A percentile compares a stretch with the other conserved stretches of the same genome.
phyloP scores from a whole-genome alignment of 2,113 vertebrate species.

The Chloropsis hardwickii region DNA sequence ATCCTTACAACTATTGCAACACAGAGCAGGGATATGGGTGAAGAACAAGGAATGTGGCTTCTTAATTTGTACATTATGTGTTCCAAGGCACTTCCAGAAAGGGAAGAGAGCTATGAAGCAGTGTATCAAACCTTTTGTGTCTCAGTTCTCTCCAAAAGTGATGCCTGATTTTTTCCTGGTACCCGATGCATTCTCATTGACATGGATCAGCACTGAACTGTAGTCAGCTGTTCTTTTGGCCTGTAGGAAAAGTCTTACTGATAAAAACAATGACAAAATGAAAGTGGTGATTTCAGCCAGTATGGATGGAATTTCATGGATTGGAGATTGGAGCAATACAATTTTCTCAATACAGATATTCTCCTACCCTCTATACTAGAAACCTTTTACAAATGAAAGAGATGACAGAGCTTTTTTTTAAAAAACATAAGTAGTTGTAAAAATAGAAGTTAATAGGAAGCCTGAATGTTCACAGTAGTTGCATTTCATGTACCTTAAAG shows the following conservation, averaged over 20 bases:
- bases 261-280: neutral
- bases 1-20: neutral
- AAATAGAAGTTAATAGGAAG: neutral
- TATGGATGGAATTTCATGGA: neutral
- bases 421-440: neutral
- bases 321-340: neutral
- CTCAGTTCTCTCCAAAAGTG: neutral
- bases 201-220: neutral
- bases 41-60: neutral
- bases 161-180: neutral
- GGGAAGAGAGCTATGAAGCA: neutral
- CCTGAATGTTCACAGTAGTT: neutral
- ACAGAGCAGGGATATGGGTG: neutral
- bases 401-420: neutral
- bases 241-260: neutral
- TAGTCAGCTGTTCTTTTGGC: neutral
- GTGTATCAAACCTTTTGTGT: neutral
- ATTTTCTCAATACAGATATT: neutral
- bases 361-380: neutral
- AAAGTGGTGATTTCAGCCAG: neutral
- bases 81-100: neutral
- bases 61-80: neutral
- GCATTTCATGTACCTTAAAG: neutral
- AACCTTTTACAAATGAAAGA: neutral
- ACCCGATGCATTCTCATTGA: neutral